Percentiles rank a stretch among this genome's conserved stretches.
These are phyloP conservation scores for Platynereis dumerilii DNA, from an alignment of 2,888 invertebrate genomes.

Conservation along the genomic window DNA sequence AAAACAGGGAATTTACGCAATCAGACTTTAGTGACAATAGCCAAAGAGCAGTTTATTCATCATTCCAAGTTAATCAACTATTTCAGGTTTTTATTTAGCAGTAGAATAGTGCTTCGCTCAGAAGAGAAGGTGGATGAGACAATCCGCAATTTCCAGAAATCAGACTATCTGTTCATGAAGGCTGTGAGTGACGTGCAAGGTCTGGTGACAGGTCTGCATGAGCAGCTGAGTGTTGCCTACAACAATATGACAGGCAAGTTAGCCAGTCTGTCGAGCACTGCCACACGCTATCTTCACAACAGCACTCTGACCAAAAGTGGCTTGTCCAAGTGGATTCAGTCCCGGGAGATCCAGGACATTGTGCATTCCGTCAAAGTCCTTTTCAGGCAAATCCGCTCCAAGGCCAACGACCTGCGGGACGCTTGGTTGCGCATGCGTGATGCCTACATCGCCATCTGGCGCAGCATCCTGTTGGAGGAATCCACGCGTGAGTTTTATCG, in stretches of 20 bases:
- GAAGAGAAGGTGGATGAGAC: conserved; percentile 15
- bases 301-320: conserved; percentile 13
- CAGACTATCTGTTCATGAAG: neutral
- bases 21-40: conserved; percentile 9
- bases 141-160: conserved; percentile 10
- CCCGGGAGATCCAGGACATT: conserved; percentile 16
- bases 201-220: conserved; percentile 8
- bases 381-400: conserved; percentile 44
- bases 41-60: conserved; percentile 10
- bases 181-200: conserved; percentile 8
- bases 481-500: conserved; percentile 44
- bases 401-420: conserved; percentile 44
- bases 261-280: conserved; percentile 12
- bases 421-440: conserved; percentile 38
- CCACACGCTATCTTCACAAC: conserved; percentile 10
- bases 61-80: conserved; percentile 22
- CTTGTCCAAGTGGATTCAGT: conserved; percentile 13
- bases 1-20: conserved; percentile 9
- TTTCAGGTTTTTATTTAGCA: conserved; percentile 13
- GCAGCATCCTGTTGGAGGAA: conserved; percentile 41
- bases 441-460: conserved; percentile 41
- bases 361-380: conserved; percentile 32
- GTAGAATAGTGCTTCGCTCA: conserved; percentile 9
- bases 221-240: conserved; percentile 8
- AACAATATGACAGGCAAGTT: conserved; percentile 11